Conservation (phyloP, 2,888 invertebrate species). For the Agrotis exclamationis region DNA sequence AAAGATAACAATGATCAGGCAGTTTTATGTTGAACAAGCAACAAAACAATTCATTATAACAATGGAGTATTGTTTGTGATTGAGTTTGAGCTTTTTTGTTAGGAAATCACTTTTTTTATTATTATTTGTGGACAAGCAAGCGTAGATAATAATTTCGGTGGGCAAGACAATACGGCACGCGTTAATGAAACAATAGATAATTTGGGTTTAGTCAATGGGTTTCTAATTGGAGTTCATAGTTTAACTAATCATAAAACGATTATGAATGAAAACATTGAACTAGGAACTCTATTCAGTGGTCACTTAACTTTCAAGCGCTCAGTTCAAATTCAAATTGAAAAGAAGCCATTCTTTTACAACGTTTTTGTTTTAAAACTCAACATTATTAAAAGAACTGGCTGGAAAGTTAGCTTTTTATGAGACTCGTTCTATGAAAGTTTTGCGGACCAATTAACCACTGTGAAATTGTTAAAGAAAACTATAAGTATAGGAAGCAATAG, state of each 20-base stretch:
- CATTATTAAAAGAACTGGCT: conserved; percentile 38
- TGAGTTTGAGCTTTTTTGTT: conserved; percentile 78
- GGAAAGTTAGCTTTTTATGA: conserved; percentile 40
- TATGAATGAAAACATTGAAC: conserved; percentile 33
- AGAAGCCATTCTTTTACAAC: conserved; percentile 10
- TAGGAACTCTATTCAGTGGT: conserved; percentile 12
- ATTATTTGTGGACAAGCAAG: conserved; percentile 68
- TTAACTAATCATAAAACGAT: conserved; percentile 39
- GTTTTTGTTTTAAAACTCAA: conserved; percentile 20
- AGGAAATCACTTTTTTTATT: conserved; percentile 79
- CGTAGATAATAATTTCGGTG: conserved; percentile 73
- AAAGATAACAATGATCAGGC: conserved; percentile 82
- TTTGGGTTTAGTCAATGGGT: conserved; percentile 54
- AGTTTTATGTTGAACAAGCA: conserved; percentile 80
- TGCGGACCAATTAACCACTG: conserved; percentile 27
- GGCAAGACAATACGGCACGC: conserved; percentile 72
- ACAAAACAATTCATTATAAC: conserved; percentile 86
- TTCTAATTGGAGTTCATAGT: conserved; percentile 57
- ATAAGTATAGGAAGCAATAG: background rate
- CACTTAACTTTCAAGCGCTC: conserved; percentile 11
- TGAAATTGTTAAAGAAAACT: conserved; percentile 9
- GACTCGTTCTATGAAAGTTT: conserved; percentile 30
- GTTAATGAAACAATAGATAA: conserved; percentile 65
- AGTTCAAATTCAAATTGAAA: conserved; percentile 37
- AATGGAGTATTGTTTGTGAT: conserved; percentile 87